Base-by-base conservation (phyloP, 2,113 vertebrate genomes). In the Motacilla alba region DNA sequence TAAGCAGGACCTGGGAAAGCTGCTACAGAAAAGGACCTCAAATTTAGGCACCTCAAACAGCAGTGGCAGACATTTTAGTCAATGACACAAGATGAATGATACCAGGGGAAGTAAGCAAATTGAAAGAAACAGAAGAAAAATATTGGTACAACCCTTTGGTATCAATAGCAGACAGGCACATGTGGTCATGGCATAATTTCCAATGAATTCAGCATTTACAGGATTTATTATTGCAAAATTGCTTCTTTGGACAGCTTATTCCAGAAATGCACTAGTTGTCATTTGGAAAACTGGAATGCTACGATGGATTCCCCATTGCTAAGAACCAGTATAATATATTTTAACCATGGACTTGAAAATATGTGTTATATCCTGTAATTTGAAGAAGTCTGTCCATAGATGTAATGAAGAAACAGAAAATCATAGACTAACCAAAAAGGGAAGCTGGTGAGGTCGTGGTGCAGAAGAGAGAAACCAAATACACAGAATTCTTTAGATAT, bases 401-500 rank as follows among this genome's bases (percentile, higher is more conserved):
- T 31, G 37, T 23, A 39, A 77, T 13, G 13, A 79, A 75, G 43
- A 67, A 79, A 76, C 10, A 72, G 24, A 10, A 89, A 75, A 62
- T 5, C 30, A 72, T 1, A 80, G 23, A 59, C 7, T 77, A 86
- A n/a, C 6, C 21, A 70, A 64, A 84, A 52, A 20, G 13, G 1
- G 15, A 59, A 37, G 11, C 8, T 68, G n/a, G 12, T 8, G 15
- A 22, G 14, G 10, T 31, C 0, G 0, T 31, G 14, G 14, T 0
- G 0, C 23, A 50, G 49, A 84, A 64, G 6, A 15, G 52, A 84
- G 21, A 83, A 84, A 26, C 9, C 31, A 72, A 22, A 76, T 9
- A 72, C 16, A 37, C 2, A 69, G 22, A 44, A 24, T 43, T 55
- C 68, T 56, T 85, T 49, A 74, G 79, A 56, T 8, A n/a, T 1